Evolutionary conservation across 1,140 invertebrate genomes (phyloP).

Genomic region (Muscidifurax raptorellus): DNA sequence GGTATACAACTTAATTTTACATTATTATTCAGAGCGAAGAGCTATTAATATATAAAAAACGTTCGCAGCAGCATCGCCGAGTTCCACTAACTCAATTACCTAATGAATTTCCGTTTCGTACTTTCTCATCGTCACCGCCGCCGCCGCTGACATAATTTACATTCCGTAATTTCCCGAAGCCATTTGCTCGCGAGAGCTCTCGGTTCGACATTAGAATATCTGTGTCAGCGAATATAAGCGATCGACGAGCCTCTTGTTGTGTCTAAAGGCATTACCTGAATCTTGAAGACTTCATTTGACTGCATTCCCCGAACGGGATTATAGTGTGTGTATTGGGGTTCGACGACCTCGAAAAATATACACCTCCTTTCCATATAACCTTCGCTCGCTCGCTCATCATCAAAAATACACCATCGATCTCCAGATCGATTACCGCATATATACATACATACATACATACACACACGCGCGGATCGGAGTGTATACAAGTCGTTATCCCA

Average conservation of each 20-base stretch:
- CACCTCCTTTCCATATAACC: neutral
- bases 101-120: neutral
- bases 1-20: no score
- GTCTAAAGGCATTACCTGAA: neutral
- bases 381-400: neutral
- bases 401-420: neutral
- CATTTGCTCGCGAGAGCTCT: neutral
- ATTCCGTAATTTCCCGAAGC: neutral
- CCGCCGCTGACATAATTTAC: neutral
- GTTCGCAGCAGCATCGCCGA: neutral
- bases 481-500: neutral
- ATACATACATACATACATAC: no score
- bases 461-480: neutral
- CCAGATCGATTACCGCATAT: neutral
- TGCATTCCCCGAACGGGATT: neutral
- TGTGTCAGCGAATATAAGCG: neutral
- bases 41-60: no score
- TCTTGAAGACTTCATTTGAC: neutral
- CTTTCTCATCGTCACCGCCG: neutral
- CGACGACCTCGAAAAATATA: neutral
- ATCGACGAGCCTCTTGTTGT: neutral
- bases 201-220: neutral
- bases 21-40: no score
- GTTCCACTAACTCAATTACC: neutral
- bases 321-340: neutral